These are phyloP conservation scores for Cygnus atratus DNA, from an alignment of 2,113 vertebrate genomes.

Conservation along the genomic window DNA sequence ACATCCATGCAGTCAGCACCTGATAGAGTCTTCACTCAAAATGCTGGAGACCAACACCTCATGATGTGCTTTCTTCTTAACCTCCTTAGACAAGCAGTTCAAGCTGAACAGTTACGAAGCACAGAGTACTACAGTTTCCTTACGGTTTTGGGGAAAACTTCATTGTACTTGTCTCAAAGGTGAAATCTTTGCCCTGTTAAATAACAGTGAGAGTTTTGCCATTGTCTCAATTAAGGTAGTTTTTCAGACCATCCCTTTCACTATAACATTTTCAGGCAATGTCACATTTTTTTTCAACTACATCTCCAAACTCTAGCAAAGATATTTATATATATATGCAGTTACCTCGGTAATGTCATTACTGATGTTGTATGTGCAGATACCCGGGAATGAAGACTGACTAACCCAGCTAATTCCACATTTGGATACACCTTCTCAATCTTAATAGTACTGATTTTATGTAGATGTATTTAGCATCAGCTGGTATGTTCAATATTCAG, in stretches of 20 bases:
- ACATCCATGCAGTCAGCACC: neutral
- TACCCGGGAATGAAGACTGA: neutral
- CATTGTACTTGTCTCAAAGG: neutral
- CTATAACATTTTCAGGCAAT: neutral
- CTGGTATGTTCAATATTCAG: neutral
- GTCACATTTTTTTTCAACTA: neutral
- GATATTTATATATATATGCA: neutral
- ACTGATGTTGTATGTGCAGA: neutral
- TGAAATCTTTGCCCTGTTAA: neutral
- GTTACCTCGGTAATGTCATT: neutral
- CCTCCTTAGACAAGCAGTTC: neutral
- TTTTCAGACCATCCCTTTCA: neutral
- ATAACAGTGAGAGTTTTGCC: neutral
- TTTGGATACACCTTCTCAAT: neutral
- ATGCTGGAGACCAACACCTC: accelerated
- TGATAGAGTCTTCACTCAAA: neutral
- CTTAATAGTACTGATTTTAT: neutral
- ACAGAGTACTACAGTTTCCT: neutral
- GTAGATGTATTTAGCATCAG: neutral
- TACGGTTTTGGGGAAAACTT: neutral
- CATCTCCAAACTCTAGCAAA: neutral
- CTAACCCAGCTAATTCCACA: neutral
- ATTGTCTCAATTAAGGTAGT: neutral
- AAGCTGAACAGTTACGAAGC: neutral
- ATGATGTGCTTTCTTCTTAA: neutral